Conservation (phyloP, 1,140 invertebrate genomes). For the Megathymus violae region DNA sequence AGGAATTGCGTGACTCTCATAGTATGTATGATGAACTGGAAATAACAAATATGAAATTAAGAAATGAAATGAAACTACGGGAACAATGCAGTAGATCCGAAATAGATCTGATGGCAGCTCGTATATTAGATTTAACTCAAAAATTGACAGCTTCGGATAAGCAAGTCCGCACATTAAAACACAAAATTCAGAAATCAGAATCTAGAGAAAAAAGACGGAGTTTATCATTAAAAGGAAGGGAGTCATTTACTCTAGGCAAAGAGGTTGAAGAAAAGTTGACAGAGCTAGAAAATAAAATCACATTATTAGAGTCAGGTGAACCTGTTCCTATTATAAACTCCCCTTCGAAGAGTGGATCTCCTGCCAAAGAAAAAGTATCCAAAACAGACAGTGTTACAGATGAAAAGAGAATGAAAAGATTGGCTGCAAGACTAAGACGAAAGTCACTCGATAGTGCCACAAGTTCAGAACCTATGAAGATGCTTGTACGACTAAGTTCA, state of each 20-base stretch:
- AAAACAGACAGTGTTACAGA: constrained; percentile 82
- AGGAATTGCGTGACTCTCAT: constrained; percentile 91
- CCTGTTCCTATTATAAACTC: constrained; percentile 76
- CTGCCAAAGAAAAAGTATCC: constrained; percentile 80
- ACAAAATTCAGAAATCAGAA: constrained; percentile 91
- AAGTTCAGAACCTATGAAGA: constrained; percentile 90
- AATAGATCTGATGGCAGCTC: constrained; percentile 91
- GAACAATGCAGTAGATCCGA: constrained; percentile 90
- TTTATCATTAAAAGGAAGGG: constrained; percentile 91
- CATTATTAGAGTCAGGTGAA: constrained; percentile 85
- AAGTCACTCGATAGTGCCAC: constrained; percentile 91
- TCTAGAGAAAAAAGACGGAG: constrained; percentile 91
- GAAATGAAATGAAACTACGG: constrained; percentile 88
- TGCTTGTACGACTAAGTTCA: constrained; percentile 89
- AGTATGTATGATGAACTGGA: constrained; percentile 91
- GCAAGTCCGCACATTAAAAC: constrained; percentile 90
- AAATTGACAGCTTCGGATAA: constrained; percentile 93
- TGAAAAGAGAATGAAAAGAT: constrained; percentile 81
- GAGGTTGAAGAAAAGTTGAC: constrained; percentile 92
- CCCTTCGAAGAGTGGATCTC: constrained; percentile 79
- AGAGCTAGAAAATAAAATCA: constrained; percentile 91
- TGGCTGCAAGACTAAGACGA: constrained; percentile 84
- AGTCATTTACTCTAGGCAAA: constrained; percentile 91
- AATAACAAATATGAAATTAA: constrained; percentile 88
- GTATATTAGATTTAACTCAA: constrained; percentile 92